Base-by-base conservation (phyloP, 1,140 invertebrate genomes). In the Drosophila truncata region DNA sequence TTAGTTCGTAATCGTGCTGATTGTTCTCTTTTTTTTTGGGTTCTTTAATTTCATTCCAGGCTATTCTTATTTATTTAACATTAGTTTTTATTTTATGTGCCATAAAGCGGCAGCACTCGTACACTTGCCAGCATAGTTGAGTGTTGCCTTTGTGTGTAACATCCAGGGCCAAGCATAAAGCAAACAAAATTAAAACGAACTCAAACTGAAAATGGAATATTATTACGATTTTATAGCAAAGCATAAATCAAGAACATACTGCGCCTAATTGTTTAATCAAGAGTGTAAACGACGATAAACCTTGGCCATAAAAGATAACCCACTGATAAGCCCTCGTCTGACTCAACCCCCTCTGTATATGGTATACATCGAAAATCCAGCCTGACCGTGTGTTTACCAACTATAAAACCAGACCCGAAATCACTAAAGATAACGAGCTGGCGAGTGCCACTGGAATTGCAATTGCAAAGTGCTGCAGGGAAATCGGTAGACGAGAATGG, bases 51-150 rank as follows among this genome's bases (percentile, higher is more conserved):
- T 88, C 70, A 77, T 87, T 87, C 62, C 33, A 20, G 35, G 39
- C 83, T 81, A 80, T 87, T 83, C 71, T 87, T 87, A 80, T 87
- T 87, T 87, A 87, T 88, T 80, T 88, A 87, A 73, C 83, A 87
- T 87, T 87, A 75, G 76, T 83, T 87, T 87, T 87, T 87, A 87
- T 87, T 87, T 88, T 65, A 87, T 49, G 57, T 59, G 62, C 76
- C 41, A 73, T 77, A 70, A 88, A 69, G 47, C 27, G 60, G n/a
- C 47, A 73, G 35, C 72, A 73, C 59, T 57, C 54, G 37, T n/a
- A 37, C 50, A 61, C 35, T 49, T 58, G 20, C 39, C 41, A 44
- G 37, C 46, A 41, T 54, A 49, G 59, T 35, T 37, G 5, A 25
- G 46, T 35, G 31, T 18, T 9, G n/a, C n/a, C 9, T 47, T 47